phyloP scores from a whole-genome alignment of 2,113 vertebrate genomes.

The Psephotus haematonotus region DNA sequence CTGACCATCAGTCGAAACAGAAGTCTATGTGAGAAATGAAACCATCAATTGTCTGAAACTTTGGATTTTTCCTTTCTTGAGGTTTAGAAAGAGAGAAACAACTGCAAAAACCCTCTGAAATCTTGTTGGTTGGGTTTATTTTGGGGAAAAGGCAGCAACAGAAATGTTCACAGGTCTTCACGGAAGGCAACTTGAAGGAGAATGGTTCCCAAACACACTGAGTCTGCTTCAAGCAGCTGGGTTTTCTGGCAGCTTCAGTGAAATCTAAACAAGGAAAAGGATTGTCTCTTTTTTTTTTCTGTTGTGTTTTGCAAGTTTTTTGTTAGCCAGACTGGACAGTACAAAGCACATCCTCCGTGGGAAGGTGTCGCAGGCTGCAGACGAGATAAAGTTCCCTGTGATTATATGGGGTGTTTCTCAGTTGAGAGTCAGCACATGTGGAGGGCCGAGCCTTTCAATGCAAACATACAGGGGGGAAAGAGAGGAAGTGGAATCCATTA shows the following conservation, averaged over 20 bases:
- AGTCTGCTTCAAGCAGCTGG: slow-evolving; percentile 42
- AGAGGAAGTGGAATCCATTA: slow-evolving; percentile 54
- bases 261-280: slow-evolving; percentile 59
- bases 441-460: not conserved
- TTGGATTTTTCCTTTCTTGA: not conserved
- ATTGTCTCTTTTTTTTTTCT: not conserved
- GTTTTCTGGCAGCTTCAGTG: slow-evolving; percentile 47
- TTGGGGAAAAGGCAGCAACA: not conserved
- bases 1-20: not conserved
- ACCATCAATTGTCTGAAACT: not conserved
- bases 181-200: slow-evolving; percentile 28
- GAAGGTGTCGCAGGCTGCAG: slow-evolving; percentile 44
- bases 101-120: not conserved
- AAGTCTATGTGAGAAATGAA: not conserved
- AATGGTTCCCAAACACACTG: slow-evolving; percentile 24
- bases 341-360: slow-evolving; percentile 49
- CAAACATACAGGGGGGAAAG: not conserved
- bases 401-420: slow-evolving; percentile 51
- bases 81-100: not conserved
- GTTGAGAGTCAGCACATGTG: slow-evolving; percentile 3
- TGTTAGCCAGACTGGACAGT: slow-evolving; percentile 6
- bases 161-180: not conserved
- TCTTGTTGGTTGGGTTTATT: not conserved
- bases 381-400: slow-evolving; percentile 44
- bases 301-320: slow-evolving; percentile 34